phyloP scores from a whole-genome alignment of 92 coral and sea anemone species.

The Heliopora coerulea region DNA sequence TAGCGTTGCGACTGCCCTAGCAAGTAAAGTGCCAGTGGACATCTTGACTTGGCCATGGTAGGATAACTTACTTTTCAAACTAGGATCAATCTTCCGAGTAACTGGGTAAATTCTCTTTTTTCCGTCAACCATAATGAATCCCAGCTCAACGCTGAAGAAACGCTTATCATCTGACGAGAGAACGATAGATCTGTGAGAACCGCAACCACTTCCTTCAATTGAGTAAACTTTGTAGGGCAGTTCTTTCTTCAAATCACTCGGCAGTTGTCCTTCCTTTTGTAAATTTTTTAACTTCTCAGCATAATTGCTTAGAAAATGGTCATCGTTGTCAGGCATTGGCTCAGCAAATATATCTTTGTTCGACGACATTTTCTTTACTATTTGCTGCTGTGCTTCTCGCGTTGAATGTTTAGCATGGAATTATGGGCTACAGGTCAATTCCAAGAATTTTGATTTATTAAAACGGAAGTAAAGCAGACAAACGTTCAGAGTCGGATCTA shows the following conservation, averaged over 20 bases:
- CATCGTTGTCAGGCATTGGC: slow-evolving; percentile 54
- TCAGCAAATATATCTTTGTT: slow-evolving; percentile 55
- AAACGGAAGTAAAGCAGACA: too few species aligned
- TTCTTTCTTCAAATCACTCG: slow-evolving; percentile 11
- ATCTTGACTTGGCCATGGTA: slow-evolving; percentile 45
- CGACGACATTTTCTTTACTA: too few species aligned
- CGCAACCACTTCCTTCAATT: slow-evolving; percentile 41
- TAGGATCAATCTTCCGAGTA: slow-evolving; percentile 17
- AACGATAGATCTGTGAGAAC: slow-evolving; percentile 66
- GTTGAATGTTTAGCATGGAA: too few species aligned
- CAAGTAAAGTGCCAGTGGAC: slow-evolving; percentile 40
- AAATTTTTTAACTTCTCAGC: slow-evolving; percentile 22
- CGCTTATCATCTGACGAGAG: slow-evolving; percentile 49
- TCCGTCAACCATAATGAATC: slow-evolving; percentile 43
- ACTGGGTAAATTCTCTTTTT: slow-evolving; percentile 52
- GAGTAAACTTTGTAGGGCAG: slow-evolving; percentile 52
- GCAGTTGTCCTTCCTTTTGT: slow-evolving; percentile 33
- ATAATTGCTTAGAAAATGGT: slow-evolving; percentile 40
- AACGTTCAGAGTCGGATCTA: too few species aligned
- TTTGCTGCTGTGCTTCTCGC: too few species aligned
- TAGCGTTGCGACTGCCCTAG: slow-evolving; percentile 54
- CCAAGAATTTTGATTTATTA: too few species aligned
- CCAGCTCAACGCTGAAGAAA: slow-evolving; percentile 59
- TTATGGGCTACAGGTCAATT: too few species aligned
- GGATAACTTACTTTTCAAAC: slow-evolving; percentile 27